phyloP scores from a whole-genome alignment of 2,797 vertebrate species.

The Paramormyrops hopkinsi region DNA sequence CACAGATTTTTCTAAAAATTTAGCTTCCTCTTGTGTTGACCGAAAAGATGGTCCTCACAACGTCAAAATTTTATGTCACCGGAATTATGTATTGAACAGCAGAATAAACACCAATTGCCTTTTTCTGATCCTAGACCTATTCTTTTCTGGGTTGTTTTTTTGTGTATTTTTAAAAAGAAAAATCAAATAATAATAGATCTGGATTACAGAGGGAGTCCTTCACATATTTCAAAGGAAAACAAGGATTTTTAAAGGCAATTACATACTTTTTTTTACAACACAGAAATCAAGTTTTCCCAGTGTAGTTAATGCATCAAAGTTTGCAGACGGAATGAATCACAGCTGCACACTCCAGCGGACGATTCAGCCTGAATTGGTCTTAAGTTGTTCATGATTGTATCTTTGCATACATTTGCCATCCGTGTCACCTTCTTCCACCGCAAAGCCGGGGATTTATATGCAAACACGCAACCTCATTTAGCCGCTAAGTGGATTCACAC shows the following conservation, averaged over 20 bases:
- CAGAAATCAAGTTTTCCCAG: background rate
- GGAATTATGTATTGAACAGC: background rate
- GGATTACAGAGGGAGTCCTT: background rate
- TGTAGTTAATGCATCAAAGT: background rate
- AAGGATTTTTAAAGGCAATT: background rate
- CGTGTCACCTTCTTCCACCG: background rate
- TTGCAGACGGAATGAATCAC: background rate
- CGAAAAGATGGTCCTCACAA: background rate
- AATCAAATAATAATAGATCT: background rate
- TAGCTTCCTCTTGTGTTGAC: background rate
- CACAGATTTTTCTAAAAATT: background rate
- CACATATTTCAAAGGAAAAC: background rate
- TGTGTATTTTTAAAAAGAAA: background rate
- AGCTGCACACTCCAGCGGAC: background rate
- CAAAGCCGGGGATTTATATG: background rate
- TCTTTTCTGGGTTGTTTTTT: background rate
- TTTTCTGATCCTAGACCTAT: background rate
- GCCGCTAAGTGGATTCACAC: background rate
- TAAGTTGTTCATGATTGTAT: conserved; percentile 4
- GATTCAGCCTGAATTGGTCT: background rate
- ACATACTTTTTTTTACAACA: background rate
- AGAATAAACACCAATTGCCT: background rate
- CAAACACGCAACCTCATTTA: background rate
- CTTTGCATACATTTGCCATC: background rate
- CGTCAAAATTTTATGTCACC: background rate